Conservation (phyloP, 2,113 vertebrate species). For the Columba livia region DNA sequence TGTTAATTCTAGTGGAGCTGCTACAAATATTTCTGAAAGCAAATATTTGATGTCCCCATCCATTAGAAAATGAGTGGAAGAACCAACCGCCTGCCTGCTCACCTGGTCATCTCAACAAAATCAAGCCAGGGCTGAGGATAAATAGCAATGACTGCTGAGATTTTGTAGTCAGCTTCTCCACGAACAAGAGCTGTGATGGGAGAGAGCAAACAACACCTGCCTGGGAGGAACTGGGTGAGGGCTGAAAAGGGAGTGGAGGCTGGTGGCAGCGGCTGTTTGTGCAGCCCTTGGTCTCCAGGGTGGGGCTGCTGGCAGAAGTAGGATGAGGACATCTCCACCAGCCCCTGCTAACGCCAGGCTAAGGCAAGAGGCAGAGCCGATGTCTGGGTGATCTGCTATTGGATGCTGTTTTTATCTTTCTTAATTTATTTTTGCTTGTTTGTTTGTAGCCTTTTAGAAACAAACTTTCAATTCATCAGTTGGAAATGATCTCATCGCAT, state of each 20-base stretch:
- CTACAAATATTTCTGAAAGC: slow-evolving; percentile 1
- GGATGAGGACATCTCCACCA: not conserved
- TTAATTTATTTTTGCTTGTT: not conserved
- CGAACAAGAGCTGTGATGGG: not conserved
- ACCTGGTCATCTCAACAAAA: slow-evolving; percentile 1
- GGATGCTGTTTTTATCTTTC: not conserved
- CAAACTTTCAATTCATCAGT: not conserved
- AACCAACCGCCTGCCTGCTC: not conserved
- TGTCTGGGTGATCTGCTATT: not conserved
- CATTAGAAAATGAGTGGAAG: not conserved
- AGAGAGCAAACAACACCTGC: slow-evolving; percentile 59
- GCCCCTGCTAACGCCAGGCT: not conserved
- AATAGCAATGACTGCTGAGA: not conserved
- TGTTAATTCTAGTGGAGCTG: not conserved
- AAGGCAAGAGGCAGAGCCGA: rapidly evolving
- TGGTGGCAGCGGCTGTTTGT: slow-evolving; percentile 1
- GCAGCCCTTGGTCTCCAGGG: not conserved
- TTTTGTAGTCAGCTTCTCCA: slow-evolving; percentile 6
- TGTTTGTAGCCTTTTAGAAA: not conserved
- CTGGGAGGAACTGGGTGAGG: not conserved
- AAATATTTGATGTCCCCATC: slow-evolving; percentile 59
- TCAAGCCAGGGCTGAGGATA: not conserved
- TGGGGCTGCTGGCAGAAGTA: not conserved
- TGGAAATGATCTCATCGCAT: not conserved
- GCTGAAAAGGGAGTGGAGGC: not conserved